Base-by-base conservation (phyloP, 2,888 invertebrate genomes). In the Aethes cnicana region DNA sequence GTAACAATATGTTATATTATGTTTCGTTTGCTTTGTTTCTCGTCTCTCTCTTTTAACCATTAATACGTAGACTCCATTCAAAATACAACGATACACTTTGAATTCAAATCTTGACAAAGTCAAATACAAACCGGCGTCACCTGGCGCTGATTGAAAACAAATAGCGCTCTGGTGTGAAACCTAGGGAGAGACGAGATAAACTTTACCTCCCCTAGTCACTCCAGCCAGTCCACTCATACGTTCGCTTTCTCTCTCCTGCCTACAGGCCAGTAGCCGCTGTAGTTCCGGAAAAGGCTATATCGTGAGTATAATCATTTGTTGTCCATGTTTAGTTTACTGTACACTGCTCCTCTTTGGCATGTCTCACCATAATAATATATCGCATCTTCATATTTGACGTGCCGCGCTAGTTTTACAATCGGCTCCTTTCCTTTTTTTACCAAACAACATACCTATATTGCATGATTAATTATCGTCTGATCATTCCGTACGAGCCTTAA, bases 271-370 rank as follows among this genome's bases (percentile, higher is more conserved):
- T 93, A 95, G 95, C 92, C 94, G 95, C 91, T 95, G 95, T 92
- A 96, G 95, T 92, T 95, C 95, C 92, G 95, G 95, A 92, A 95
- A 95, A 93, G 95, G 95, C 93, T 95, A 96, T 95, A 95, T 96
- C 95, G 96, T 96, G 92, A 95, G 96, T 95, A 92, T 89, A 78
- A 69, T 72, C 79, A 81, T 77, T n/a, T 82, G 79, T 84, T 84
- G 80, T 81, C 81, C 72, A 77, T 75, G 72, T 78, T 74, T 75
- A 72, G 66, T 69, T 74, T 75, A 72, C 66, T 69, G 59, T 69
- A 62, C 70, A 58, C 58, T 63, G 58, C 65, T 69, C 69, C 66
- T 71, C 62, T 72, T 66, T 68, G 63, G 68, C 66, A 67, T 64
- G 65, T 64, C 64, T 68, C 67, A 70, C 73, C 69, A 68, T 69